phyloP scores from a whole-genome alignment of 2,113 vertebrate species.

The Festucalex cinctus region DNA sequence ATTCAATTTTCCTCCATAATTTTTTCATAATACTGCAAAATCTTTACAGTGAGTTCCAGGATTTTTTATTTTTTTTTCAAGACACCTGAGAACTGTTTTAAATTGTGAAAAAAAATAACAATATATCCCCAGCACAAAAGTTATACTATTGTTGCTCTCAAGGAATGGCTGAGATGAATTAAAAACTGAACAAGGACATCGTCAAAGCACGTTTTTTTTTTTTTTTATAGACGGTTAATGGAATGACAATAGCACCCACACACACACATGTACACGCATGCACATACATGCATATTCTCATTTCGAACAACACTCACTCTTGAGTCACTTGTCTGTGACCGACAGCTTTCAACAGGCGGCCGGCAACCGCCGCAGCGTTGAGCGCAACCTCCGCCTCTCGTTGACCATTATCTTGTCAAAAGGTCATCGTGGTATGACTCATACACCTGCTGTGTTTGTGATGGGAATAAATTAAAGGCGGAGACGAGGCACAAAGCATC shows the following conservation, averaged over 20 bases:
- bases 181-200: conserved; percentile 10
- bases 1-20: no score
- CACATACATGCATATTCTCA: neutral
- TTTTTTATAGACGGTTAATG: conserved; percentile 27
- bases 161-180: conserved; percentile 6
- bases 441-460: conserved; percentile 27
- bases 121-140: neutral
- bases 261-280: conserved; percentile 18
- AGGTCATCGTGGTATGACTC: conserved; percentile 38
- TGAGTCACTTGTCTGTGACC: conserved; percentile 18
- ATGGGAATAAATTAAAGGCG: conserved; percentile 29
- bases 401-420: conserved; percentile 40
- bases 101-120: neutral
- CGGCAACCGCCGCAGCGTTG: conserved; percentile 1
- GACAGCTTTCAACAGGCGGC: conserved; percentile 10
- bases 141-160: neutral
- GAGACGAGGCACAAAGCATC: conserved; percentile 10
- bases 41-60: no score
- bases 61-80: no score
- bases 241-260: conserved; percentile 34
- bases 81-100: neutral
- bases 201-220: conserved; percentile 12
- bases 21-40: no score
- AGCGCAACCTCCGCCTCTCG: conserved; percentile 13
- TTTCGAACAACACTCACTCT: conserved; percentile 2